Evolutionary conservation across 1,140 invertebrate species (phyloP), one percentile per base, ranked within the genome.

Genomic region (Ptiloglossa arizonensis): DNA sequence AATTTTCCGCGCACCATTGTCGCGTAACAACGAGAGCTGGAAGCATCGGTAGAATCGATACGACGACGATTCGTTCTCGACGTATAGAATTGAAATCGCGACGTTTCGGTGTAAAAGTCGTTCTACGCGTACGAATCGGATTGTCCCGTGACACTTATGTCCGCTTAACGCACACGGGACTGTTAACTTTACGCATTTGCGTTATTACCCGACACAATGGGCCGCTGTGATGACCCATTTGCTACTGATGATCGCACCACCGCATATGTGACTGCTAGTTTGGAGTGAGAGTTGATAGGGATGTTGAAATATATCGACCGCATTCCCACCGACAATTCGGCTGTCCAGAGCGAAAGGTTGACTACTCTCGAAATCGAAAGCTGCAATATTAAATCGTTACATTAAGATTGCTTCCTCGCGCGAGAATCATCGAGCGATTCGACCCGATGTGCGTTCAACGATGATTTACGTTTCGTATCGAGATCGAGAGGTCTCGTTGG

Each of bases 191-290:
- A 29, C 11, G n/a, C 44, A 62, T 71, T 52, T 32, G 56, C 24
- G 56, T 70, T 62, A 70, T 77, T 84, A 84, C 83, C 69, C 27
- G 15, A 94, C 89, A 76, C 94, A 94, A 83, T 94, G 94, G 64
- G 91, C 93, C n/a, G 93, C 94, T 35, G 93, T 93, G 44, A 94
- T 27, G 41, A 92, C 88, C 89, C 90, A 94, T 41, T 91, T 81
- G 50, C 86, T 78, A 62, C 89, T 89, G 73, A 94, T 90, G 70
- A 94, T 89, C 19, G 93, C 90, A 22, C 91, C 94, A 32, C 94
- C 94, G 80, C 94, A 94, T 46, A 88, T 80, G 83, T 94, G 93
- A 5, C 77, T 63, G 27, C 66, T 32, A 19, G 9, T 74, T 69
- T 46, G 66, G 2, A 85, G 38, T 67, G 76, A 79, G 67, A 91